phyloP scores from a whole-genome alignment of 2,113 vertebrate genomes.

The Myanophis thanlyinensis region DNA sequence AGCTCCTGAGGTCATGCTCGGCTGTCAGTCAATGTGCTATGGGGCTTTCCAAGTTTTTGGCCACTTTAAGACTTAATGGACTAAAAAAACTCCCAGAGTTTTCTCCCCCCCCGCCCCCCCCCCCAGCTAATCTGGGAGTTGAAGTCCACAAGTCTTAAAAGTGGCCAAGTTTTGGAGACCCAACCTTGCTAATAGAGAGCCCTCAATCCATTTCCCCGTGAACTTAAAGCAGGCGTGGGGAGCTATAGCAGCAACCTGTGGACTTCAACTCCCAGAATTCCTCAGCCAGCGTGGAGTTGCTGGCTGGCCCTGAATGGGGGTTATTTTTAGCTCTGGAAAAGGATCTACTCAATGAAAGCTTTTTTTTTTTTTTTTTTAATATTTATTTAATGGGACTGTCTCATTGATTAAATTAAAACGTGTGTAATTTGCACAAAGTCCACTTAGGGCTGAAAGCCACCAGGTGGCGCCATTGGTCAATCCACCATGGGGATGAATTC shows the following conservation, averaged over 20 bases:
- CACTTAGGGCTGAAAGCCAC: constrained; percentile 22
- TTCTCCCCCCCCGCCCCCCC: too few relatives aligned
- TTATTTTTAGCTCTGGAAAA: background rate
- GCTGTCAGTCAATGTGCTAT: background rate
- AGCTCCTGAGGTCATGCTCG: background rate
- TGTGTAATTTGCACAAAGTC: too few relatives aligned
- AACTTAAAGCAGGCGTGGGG: background rate
- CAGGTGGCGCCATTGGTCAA: constrained; percentile 66
- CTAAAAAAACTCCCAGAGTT: background rate
- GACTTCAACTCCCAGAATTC: too few relatives aligned
- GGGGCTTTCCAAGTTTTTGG: too few relatives aligned
- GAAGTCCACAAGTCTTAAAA: too few relatives aligned
- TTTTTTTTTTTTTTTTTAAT: background rate
- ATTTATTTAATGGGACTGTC: background rate
- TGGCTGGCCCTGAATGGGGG: too few relatives aligned
- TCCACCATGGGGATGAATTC: background rate
- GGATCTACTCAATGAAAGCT: background rate
- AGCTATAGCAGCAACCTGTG: too few relatives aligned
- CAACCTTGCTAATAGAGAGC: too few relatives aligned
- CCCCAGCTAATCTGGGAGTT: too few relatives aligned
- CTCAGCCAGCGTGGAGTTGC: background rate
- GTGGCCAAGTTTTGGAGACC: too few relatives aligned
- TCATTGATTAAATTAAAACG: background rate
- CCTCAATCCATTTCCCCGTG: too few relatives aligned
- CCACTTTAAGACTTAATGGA: too few relatives aligned